A percentile compares a stretch with the other conserved stretches of the same genome.
Evolutionary conservation across 2,113 vertebrate genomes (phyloP).

Genomic region (Tyto alba): DNA sequence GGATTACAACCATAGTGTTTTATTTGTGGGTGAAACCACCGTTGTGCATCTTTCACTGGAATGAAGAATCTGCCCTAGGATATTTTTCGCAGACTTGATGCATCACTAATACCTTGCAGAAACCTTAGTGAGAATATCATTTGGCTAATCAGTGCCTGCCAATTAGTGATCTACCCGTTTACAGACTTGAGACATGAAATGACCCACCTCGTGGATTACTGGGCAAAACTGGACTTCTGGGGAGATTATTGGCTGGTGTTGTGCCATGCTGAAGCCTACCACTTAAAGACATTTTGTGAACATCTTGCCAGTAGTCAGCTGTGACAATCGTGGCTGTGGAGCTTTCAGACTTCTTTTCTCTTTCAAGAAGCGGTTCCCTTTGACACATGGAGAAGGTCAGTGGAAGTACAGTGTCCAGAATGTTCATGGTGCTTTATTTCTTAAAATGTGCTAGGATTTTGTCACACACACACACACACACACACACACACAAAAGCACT

Average conservation of each 20-base stretch:
- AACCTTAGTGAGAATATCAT: not conserved
- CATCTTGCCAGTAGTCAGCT: constrained; percentile 54
- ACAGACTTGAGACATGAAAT: not conserved
- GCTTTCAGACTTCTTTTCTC: constrained; percentile 37
- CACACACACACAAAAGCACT: no score
- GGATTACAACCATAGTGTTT: constrained; percentile 70
- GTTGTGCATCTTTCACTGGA: constrained; percentile 67
- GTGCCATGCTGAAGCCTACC: constrained; percentile 25
- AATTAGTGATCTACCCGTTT: not conserved
- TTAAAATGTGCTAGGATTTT: not conserved
- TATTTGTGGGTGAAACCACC: constrained; percentile 61
- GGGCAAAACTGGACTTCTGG: constrained; percentile 52
- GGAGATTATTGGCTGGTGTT: constrained; percentile 19
- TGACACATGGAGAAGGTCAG: constrained; percentile 61
- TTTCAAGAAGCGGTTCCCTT: constrained; percentile 41
- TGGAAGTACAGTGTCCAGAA: not conserved
- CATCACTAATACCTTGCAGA: constrained; percentile 35
- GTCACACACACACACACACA: no score
- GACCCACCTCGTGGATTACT: constrained; percentile 45
- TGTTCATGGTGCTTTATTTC: not conserved
- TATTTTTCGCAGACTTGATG: constrained; percentile 71
- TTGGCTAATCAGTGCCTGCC: constrained; percentile 16
- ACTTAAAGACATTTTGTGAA: constrained; percentile 17
- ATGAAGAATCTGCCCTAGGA: constrained; percentile 71
- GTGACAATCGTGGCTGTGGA: constrained; percentile 65